A percentile compares a stretch with the other conserved stretches of the same genome.
These are phyloP conservation scores for Oegoconia quadripuncta DNA, from an alignment of 2,888 invertebrate genomes.

Conservation along the genomic window DNA sequence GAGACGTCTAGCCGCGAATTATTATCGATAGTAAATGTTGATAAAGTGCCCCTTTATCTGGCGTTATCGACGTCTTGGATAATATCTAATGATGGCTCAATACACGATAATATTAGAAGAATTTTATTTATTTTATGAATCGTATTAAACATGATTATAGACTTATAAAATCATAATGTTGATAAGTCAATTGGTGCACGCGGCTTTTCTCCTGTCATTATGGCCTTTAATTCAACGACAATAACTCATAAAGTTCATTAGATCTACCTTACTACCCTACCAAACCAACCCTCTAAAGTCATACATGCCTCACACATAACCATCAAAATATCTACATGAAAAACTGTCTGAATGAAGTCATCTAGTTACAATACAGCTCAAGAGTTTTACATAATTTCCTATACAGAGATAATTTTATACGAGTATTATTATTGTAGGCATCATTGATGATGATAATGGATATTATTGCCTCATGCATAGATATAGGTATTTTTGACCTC, in stretches of 20 bases:
- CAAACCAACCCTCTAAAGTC: too few relatives aligned
- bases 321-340: too few relatives aligned
- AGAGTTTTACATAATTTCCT: conserved; percentile 31
- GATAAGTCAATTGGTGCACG: too few relatives aligned
- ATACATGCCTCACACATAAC: too few relatives aligned
- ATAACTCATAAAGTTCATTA: too few relatives aligned
- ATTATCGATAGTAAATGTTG: conserved; percentile 36
- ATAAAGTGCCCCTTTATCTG: conserved; percentile 26
- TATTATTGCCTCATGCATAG: conserved; percentile 54
- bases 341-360: too few relatives aligned
- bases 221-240: too few relatives aligned
- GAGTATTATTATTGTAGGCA: conserved; percentile 22
- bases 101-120: neutral
- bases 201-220: too few relatives aligned
- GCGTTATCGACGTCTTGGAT: conserved; percentile 32
- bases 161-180: too few relatives aligned
- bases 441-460: conserved; percentile 40
- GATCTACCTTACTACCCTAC: too few relatives aligned
- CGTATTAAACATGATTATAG: neutral
- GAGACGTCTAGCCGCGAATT: conserved; percentile 41
- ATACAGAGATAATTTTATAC: conserved; percentile 21
- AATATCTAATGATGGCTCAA: conserved; percentile 21
- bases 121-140: neutral
- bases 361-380: too few relatives aligned
- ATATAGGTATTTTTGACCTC: conserved; percentile 48